phyloP scores from a whole-genome alignment of 2,797 vertebrate species.

The Pseudomugil tenellus region DNA sequence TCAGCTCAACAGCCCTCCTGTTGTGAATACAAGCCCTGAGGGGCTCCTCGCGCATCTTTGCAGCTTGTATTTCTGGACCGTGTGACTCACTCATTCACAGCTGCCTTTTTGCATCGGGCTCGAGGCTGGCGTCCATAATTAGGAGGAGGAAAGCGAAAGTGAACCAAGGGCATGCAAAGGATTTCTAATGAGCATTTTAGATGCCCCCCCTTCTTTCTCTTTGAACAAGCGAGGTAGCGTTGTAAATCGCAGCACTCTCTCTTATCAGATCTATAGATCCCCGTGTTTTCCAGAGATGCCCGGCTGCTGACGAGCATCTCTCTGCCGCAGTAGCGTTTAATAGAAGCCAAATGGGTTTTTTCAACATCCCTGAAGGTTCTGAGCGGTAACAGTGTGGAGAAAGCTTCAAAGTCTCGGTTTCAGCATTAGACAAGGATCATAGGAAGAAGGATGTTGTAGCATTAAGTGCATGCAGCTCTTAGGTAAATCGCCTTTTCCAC shows the following conservation, averaged over 20 bases:
- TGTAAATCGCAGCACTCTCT: slow-evolving; percentile 53
- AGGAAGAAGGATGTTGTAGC: slow-evolving; percentile 2
- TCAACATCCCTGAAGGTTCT: slow-evolving; percentile 38
- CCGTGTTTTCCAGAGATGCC: slow-evolving; percentile 27
- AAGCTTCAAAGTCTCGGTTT: slow-evolving; percentile 23
- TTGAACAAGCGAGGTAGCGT: slow-evolving; percentile 35
- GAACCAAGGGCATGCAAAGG: slow-evolving; percentile 51
- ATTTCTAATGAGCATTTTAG: slow-evolving; percentile 59
- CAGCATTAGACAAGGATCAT: neutral
- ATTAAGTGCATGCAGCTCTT: slow-evolving; percentile 11
- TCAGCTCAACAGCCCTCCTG: slow-evolving; percentile 38
- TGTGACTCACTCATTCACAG: slow-evolving; percentile 65
- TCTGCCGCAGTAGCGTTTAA: slow-evolving; percentile 60
- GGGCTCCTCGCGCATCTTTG: slow-evolving; percentile 43
- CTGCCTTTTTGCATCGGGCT: slow-evolving; percentile 47
- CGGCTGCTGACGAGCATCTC: slow-evolving; percentile 41
- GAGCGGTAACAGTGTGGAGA: slow-evolving; percentile 15
- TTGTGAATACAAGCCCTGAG: slow-evolving; percentile 41
- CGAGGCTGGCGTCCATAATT: slow-evolving; percentile 53
- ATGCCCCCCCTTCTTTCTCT: slow-evolving; percentile 17
- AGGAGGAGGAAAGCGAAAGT: slow-evolving; percentile 56
- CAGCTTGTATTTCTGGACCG: slow-evolving; percentile 53
- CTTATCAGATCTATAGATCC: slow-evolving; percentile 67
- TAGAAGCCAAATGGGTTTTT: slow-evolving; percentile 36
- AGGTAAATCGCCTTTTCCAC: slow-evolving; percentile 12